These are phyloP conservation scores for Nomada flava DNA, from an alignment of 2,888 invertebrate genomes.

Conservation along the genomic window DNA sequence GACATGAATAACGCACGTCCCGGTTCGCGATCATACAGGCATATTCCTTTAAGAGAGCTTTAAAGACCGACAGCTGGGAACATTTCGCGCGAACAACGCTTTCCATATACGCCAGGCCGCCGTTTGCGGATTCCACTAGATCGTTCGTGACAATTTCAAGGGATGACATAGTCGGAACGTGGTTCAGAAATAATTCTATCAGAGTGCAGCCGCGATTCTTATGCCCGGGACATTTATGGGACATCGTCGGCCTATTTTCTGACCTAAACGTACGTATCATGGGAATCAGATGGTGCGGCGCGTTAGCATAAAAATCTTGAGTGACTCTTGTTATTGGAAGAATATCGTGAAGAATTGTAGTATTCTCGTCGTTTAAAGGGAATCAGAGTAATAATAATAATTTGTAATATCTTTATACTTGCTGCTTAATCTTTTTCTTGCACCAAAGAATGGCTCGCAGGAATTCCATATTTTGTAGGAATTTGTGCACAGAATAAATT, in stretches of 20 bases:
- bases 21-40: conserved; percentile 54
- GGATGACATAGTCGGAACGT: not conserved
- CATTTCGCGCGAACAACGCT: conserved; percentile 49
- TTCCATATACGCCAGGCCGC: conserved; percentile 36
- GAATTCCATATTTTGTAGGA: no score
- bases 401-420: no score
- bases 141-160: conserved; percentile 24
- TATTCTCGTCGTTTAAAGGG: no score
- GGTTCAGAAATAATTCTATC: not conserved
- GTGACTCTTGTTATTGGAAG: no score
- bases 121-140: conserved; percentile 50
- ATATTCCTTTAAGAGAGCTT: conserved; percentile 64
- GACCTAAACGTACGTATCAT: no score
- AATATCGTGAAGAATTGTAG: no score
- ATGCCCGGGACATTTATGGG: not conserved
- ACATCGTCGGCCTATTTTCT: not conserved
- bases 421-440: no score
- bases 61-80: conserved; percentile 58
- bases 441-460: no score
- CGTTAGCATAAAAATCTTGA: no score
- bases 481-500: no score
- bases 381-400: no score
- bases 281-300: no score
- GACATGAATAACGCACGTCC: conserved; percentile 66
- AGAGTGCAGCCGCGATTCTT: not conserved